Evolutionary conservation across 2,888 invertebrate genomes (phyloP).

Genomic region (Aproaerema taeniolella): DNA sequence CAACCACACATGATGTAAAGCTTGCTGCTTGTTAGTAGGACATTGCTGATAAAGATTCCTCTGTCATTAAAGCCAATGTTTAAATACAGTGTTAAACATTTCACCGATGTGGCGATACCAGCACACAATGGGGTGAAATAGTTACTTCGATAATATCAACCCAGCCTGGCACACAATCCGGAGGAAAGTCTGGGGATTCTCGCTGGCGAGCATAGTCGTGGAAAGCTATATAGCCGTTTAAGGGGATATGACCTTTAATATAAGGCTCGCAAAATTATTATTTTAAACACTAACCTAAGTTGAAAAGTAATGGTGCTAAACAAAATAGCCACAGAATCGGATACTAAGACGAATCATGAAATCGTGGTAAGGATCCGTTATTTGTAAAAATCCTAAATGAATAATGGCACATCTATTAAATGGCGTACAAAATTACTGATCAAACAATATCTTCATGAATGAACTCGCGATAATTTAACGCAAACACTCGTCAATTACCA

Average conservation of each 20-base stretch:
- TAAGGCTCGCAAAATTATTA: constrained; percentile 7
- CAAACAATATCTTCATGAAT: constrained; percentile 15
- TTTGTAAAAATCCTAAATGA: too few species aligned
- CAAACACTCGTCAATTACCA: constrained; percentile 45
- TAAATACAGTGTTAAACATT: constrained; percentile 34
- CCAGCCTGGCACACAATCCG: constrained; percentile 40
- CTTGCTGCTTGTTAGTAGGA: constrained; percentile 15
- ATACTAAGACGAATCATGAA: too few species aligned
- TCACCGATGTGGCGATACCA: constrained; percentile 43
- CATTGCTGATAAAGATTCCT: constrained; percentile 17
- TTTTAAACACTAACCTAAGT: neutral
- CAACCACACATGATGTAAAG: constrained; percentile 10
- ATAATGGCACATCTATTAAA: too few species aligned
- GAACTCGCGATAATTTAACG: too few species aligned
- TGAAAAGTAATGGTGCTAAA: neutral
- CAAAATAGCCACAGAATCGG: too few species aligned
- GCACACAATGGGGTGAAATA: constrained; percentile 50
- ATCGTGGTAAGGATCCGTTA: too few species aligned
- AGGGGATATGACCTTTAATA: constrained; percentile 28
- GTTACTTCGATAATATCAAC: constrained; percentile 27
- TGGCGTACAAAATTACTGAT: constrained; percentile 15
- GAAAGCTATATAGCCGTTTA: constrained; percentile 32
- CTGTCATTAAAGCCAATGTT: constrained; percentile 1
- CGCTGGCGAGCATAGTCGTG: constrained; percentile 46
- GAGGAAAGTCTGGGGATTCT: constrained; percentile 44